These are phyloP conservation scores for Bucorvus abyssinicus DNA, from an alignment of 2,797 vertebrate species.

Conservation along the genomic window DNA sequence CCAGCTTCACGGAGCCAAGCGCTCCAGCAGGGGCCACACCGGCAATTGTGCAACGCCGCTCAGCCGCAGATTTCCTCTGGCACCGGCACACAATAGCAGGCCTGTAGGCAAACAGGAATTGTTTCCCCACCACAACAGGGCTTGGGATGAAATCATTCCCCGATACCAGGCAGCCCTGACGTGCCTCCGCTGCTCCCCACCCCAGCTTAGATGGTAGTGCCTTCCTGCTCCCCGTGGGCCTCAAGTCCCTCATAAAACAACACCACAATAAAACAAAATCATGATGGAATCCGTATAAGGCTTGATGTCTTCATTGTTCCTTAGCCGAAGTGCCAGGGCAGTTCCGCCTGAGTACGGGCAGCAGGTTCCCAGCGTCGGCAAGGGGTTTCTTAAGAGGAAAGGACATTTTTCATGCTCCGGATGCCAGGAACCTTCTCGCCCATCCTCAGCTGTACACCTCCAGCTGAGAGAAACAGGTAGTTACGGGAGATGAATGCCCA, in stretches of 20 bases:
- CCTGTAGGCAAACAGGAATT: neutral
- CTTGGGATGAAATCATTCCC: slow-evolving; percentile 30
- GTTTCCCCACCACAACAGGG: neutral
- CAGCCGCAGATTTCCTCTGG: slow-evolving; percentile 18
- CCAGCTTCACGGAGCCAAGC: neutral
- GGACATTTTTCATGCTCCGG: neutral
- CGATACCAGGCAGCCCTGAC: neutral
- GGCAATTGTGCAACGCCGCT: neutral
- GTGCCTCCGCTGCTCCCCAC: neutral
- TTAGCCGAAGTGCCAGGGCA: neutral
- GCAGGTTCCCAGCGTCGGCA: neutral
- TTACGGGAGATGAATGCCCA: neutral
- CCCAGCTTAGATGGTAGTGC: neutral
- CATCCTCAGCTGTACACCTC: neutral
- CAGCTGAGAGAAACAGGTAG: neutral
- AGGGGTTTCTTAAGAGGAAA: neutral
- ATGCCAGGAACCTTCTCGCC: neutral
- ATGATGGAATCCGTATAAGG: slow-evolving; percentile 5
- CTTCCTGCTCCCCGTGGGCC: slow-evolving; percentile 2
- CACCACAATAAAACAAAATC: slow-evolving; percentile 5
- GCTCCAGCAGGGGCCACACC: neutral
- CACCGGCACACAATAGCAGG: neutral
- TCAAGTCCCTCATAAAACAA: neutral
- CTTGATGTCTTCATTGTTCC: slow-evolving; percentile 17
- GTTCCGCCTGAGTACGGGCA: neutral